Evolutionary conservation across 2,888 invertebrate genomes (phyloP).

Genomic region (Pollenia angustigena): DNA sequence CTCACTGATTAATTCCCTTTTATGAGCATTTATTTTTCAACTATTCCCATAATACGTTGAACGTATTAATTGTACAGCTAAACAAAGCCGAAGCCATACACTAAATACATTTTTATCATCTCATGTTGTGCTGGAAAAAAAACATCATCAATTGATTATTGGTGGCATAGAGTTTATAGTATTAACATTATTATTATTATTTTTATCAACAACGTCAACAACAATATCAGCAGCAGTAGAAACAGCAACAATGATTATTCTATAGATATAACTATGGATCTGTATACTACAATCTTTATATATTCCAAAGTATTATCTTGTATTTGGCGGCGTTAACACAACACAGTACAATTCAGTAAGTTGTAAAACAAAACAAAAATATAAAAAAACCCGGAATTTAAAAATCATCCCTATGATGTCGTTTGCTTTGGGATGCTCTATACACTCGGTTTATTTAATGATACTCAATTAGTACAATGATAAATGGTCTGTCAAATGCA

Average conservation of each 20-base stretch:
- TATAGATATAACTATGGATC: not conserved
- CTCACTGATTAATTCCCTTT: conserved; percentile 30
- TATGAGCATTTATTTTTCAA: conserved; percentile 6
- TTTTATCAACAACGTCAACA: conserved; percentile 13
- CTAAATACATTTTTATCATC: not conserved
- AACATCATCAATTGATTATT: conserved; percentile 67
- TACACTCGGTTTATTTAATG: conserved; percentile 78
- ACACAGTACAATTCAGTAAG: conserved; percentile 37
- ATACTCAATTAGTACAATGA: conserved; percentile 83
- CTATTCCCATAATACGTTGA: conserved; percentile 9
- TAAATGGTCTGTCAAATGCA: conserved; percentile 83
- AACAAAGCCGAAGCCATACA: no score
- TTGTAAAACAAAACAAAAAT: conserved; percentile 6
- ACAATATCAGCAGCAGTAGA: conserved; percentile 6
- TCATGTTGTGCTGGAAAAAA: conserved; percentile 17
- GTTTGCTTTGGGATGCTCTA: not conserved
- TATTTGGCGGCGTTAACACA: conserved; percentile 38
- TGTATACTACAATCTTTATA: not conserved
- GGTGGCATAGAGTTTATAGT: conserved; percentile 47
- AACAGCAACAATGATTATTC: not conserved
- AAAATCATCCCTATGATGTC: conserved; percentile 36
- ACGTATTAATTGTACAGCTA: conserved; percentile 18
- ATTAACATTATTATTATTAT: conserved; percentile 54
- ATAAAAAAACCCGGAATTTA: not conserved
- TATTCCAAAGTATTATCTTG: not conserved